These are phyloP conservation scores for Oxyruncus cristatus DNA, from an alignment of 2,113 vertebrate species.

Conservation along the genomic window DNA sequence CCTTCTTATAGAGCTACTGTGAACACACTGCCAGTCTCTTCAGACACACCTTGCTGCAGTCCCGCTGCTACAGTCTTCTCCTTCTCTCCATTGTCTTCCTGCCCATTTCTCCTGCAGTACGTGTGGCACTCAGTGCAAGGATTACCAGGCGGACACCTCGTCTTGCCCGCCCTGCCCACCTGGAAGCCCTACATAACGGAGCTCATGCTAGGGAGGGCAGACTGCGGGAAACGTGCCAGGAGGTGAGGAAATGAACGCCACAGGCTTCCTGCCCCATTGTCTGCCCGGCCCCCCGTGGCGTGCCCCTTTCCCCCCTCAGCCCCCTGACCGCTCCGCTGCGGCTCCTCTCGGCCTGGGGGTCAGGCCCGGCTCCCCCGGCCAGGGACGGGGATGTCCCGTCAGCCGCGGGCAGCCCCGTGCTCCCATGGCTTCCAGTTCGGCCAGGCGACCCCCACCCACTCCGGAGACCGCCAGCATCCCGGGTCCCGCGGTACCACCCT, in stretches of 20 bases:
- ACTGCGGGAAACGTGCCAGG: neutral
- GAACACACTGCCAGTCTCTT: rapidly evolving
- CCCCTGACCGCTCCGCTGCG: neutral
- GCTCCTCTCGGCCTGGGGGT: neutral
- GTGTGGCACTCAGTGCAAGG: rapidly evolving
- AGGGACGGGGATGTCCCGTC: rapidly evolving
- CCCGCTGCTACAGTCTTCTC: neutral
- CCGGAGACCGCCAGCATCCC: neutral
- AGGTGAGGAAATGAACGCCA: neutral
- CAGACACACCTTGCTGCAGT: neutral
- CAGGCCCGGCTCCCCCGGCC: neutral
- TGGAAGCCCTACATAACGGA: rapidly evolving
- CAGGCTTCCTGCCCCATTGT: neutral
- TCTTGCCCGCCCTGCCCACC: neutral
- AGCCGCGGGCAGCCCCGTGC: rapidly evolving
- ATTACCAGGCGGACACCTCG: rapidly evolving
- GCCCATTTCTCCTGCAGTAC: neutral
- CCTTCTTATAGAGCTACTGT: neutral
- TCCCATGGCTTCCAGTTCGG: neutral
- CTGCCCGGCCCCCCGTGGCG: neutral
- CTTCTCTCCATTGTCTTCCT: neutral
- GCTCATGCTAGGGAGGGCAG: neutral
- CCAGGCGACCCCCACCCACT: neutral
- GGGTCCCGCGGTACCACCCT: neutral
- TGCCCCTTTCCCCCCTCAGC: too few relatives aligned